phyloP scores from a whole-genome alignment of 2,113 vertebrate genomes.

The Mixornis gularis region DNA sequence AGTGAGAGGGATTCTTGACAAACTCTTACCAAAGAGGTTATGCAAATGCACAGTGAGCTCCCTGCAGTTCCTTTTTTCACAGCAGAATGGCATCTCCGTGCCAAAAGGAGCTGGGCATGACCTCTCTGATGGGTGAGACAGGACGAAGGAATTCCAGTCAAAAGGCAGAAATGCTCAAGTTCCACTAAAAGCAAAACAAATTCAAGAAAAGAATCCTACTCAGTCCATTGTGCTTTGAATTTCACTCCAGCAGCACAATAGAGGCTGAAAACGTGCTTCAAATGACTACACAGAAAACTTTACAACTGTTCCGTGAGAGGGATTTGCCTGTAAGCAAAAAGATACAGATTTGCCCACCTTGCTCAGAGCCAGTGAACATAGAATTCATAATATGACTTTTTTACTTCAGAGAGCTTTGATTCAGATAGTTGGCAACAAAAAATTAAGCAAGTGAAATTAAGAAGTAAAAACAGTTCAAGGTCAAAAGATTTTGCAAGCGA shows the following conservation, averaged over 20 bases:
- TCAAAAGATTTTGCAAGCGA: constrained; percentile 10
- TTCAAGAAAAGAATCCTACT: background rate
- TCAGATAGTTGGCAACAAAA: background rate
- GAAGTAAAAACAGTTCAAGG: background rate
- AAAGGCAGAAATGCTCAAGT: background rate
- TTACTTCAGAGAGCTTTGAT: background rate
- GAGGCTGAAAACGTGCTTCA: background rate
- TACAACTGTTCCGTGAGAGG: background rate
- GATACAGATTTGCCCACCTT: background rate
- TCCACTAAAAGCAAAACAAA: background rate
- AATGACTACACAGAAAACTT: background rate
- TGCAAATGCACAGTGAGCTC: background rate
- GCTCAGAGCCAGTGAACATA: background rate
- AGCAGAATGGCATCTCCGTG: background rate
- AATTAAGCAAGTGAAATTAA: background rate
- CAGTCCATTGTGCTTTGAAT: background rate
- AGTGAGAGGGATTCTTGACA: background rate
- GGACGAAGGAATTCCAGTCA: background rate
- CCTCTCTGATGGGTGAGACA: background rate
- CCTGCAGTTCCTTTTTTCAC: background rate
- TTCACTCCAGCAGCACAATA: background rate
- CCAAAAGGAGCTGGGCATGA: background rate
- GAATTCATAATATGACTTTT: background rate
- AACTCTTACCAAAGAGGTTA: background rate
- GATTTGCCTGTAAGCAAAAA: background rate